Evolutionary conservation across 2,797 vertebrate species (phyloP).

Genomic region (Bradypodion ventrale): DNA sequence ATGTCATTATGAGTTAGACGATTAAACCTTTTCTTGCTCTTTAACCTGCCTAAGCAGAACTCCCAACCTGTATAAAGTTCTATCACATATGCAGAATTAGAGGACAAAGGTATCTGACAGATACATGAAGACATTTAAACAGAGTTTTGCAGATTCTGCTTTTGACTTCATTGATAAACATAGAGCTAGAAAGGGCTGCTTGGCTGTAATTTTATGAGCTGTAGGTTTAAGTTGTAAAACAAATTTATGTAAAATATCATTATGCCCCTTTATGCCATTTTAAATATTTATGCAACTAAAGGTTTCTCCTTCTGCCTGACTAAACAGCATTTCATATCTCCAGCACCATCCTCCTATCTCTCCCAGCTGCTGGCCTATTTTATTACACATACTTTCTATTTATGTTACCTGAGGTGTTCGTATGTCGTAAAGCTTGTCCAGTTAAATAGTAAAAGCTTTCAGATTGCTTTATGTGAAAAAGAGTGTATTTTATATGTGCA

Average conservation of each 20-base stretch:
- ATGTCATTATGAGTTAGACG: neutral
- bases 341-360: constrained; percentile 19
- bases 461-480: constrained; percentile 23
- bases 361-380: constrained; percentile 1
- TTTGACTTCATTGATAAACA: neutral
- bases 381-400: constrained; percentile 34
- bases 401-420: constrained; percentile 37
- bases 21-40: neutral
- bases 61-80: neutral
- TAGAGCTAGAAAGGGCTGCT: constrained; percentile 1
- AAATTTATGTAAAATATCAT: constrained; percentile 26
- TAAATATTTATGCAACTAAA: constrained; percentile 43
- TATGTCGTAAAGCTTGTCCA: constrained; percentile 32
- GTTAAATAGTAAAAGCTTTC: constrained; percentile 33
- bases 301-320: constrained; percentile 28
- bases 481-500: neutral
- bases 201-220: constrained; percentile 20
- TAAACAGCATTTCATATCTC: constrained; percentile 29
- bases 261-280: constrained; percentile 33
- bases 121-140: neutral
- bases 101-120: neutral
- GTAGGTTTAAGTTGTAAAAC: constrained; percentile 27
- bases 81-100: neutral
- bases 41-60: neutral
- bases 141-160: neutral